Evolutionary conservation across 2,888 invertebrate genomes (phyloP).

Genomic region (Stictocephala bisonia): DNA sequence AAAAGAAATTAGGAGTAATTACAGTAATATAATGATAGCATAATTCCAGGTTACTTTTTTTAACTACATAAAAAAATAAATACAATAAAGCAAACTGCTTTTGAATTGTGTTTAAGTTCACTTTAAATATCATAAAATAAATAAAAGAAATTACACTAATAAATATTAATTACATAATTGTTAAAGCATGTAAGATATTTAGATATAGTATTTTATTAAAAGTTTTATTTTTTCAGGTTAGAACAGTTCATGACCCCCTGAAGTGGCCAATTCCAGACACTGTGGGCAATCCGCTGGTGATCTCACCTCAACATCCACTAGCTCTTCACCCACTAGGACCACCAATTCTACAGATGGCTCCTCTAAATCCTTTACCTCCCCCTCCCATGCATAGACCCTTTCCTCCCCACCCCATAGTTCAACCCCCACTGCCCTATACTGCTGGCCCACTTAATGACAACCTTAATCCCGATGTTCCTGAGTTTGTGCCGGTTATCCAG

Average conservation of each 20-base stretch:
- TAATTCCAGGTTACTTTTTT: no score
- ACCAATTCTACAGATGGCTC: constrained; percentile 53
- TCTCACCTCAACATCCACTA: constrained; percentile 55
- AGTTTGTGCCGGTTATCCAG: constrained; percentile 75
- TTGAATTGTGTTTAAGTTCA: no score
- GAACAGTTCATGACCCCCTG: constrained; percentile 83
- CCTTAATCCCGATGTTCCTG: constrained; percentile 87
- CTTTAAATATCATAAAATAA: no score
- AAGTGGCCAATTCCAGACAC: constrained; percentile 89
- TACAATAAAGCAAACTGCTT: no score
- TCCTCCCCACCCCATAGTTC: constrained; percentile 74
- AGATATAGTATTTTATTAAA: no score
- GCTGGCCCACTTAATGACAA: constrained; percentile 67
- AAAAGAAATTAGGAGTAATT: no score
- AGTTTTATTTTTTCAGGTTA: constrained; percentile 70
- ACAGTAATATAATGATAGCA: no score
- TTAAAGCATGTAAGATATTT: no score
- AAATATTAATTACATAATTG: no score
- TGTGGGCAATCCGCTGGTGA: constrained; percentile 54
- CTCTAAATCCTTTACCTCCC: constrained; percentile 52
- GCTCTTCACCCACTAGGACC: constrained; percentile 59
- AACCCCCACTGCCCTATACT: constrained; percentile 77
- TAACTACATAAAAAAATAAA: no score
- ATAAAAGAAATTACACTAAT: no score
- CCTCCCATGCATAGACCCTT: constrained; percentile 45